Percentiles rank a stretch among this genome's conserved stretches.
Conservation (phyloP, 64 coral and sea anemone genomes). For the Platygyra sinensis region DNA sequence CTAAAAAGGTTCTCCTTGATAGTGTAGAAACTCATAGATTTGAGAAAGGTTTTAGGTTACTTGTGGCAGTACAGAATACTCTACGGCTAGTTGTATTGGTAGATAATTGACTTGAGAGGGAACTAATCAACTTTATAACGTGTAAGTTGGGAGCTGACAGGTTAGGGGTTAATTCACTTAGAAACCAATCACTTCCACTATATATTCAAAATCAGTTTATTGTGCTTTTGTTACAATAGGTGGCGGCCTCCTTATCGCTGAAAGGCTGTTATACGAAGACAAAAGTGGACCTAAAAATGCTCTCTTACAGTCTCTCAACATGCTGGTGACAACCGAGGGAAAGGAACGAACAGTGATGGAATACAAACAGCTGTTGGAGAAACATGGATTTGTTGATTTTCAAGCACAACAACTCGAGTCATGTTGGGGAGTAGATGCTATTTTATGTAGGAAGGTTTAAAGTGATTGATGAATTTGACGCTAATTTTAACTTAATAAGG, state of each 20-base stretch:
- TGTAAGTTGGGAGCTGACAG: too few relatives aligned
- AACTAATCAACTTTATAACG: too few relatives aligned
- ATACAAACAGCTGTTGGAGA: constrained; percentile 60
- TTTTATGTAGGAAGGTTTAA: constrained; percentile 30
- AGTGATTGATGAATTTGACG: too few relatives aligned
- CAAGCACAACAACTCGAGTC: not conserved
- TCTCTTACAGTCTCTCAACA: constrained; percentile 32
- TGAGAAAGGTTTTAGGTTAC: too few relatives aligned
- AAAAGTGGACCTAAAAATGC: constrained; percentile 60
- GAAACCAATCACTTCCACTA: too few relatives aligned
- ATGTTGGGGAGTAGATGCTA: not conserved
- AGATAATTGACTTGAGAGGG: too few relatives aligned
- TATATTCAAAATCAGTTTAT: not conserved
- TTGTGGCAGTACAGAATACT: too few relatives aligned
- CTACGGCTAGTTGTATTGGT: too few relatives aligned
- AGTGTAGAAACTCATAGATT: too few relatives aligned
- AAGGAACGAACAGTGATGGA: constrained; percentile 70
- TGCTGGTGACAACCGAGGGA: constrained; percentile 47
- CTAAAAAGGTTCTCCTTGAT: too few relatives aligned
- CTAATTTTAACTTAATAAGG: too few relatives aligned
- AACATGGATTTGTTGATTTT: constrained; percentile 80
- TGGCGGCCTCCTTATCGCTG: constrained; percentile 74
- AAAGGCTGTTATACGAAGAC: constrained; percentile 65
- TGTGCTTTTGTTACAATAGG: constrained; percentile 47
- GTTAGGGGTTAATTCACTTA: too few relatives aligned